Percentiles rank a stretch among this genome's conserved stretches.
Conservation (phyloP, 2,113 vertebrate species). For the Sorex fumeus region DNA sequence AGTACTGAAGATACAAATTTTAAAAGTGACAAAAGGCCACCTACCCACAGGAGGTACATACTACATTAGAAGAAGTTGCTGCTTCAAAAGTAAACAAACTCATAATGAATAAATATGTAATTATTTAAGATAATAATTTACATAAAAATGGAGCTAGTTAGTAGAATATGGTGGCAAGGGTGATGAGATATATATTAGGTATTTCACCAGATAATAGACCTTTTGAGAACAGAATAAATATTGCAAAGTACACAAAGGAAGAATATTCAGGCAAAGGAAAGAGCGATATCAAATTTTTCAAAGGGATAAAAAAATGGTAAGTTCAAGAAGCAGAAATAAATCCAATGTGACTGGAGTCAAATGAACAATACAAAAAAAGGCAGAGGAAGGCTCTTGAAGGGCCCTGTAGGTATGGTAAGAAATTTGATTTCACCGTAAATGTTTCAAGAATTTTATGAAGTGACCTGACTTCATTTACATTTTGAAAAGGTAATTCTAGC, state of each 20-base stretch:
- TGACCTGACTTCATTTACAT: conserved; percentile 45
- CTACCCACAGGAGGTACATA: background rate
- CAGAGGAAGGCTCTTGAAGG: background rate
- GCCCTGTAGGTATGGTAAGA: background rate
- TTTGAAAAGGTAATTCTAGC: background rate
- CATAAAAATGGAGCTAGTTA: background rate
- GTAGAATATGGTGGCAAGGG: background rate
- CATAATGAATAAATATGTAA: conserved; percentile 8
- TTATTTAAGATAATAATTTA: background rate
- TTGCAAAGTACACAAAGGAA: background rate
- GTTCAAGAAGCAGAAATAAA: conserved; percentile 41
- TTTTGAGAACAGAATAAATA: conserved; percentile 12
- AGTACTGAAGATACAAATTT: background rate
- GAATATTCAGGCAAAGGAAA: background rate
- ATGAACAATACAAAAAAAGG: background rate
- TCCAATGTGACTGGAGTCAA: background rate
- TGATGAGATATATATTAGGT: conserved; percentile 2
- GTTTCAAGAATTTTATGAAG: conserved; percentile 32
- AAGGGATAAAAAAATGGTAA: background rate
- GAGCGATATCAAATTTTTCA: conserved; percentile 7
- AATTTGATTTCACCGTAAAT: conserved; percentile 10
- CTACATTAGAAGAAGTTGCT: conserved; percentile 8
- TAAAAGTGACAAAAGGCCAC: background rate
- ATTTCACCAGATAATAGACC: background rate
- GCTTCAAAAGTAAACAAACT: background rate